Evolutionary conservation across 2,888 invertebrate species (phyloP), one percentile per base, ranked within the genome.

Genomic region (Electrophaes corylata): DNA sequence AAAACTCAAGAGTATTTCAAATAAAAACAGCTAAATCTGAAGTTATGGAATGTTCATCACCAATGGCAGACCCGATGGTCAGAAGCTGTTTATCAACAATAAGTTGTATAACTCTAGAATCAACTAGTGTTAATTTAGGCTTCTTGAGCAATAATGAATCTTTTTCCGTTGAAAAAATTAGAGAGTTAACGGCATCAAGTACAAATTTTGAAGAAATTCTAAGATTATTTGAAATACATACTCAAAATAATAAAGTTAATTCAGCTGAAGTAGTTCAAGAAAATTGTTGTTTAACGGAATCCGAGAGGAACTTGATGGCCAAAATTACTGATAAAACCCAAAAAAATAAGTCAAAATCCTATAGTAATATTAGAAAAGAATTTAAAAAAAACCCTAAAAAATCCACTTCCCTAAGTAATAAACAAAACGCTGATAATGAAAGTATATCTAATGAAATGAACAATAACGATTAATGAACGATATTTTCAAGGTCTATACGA

Each of bases 201-300:
- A 47, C 40, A 4, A 35, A 35, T 18, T 41, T 35, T 44, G 49
- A 49, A 49, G 39, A 56, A n/a, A 45, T 45, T n/a, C n/a, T 49
- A 10, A 56, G 39, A 12, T 23, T 49, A 40, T 39, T 49, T 4
- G 44, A 55, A 49, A 6, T 33, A 11, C 31, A 18, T 3, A n/a
- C 16, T 12, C 26, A 37, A 31, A 56, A 19, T 12, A 4, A 8
- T 10, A 39, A 45, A 19, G 5, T 14, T 1, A 10, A 29, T 11
- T 20, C n/a, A 11, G 19, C 6, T 44, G 18, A 29, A 43, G 55
- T 48, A 26, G 26, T 4, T 8, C 2, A 12, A 35, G 29, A 52
- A 19, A 31, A 37, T 33, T 31, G n/a, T 41, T 14, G n/a, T 18
- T 35, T 51, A 48, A 50, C 62, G 4, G 51, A 52, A 19, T 60